These are phyloP conservation scores for Coelopa pilipes DNA, from an alignment of 2,888 invertebrate species.

Conservation along the genomic window DNA sequence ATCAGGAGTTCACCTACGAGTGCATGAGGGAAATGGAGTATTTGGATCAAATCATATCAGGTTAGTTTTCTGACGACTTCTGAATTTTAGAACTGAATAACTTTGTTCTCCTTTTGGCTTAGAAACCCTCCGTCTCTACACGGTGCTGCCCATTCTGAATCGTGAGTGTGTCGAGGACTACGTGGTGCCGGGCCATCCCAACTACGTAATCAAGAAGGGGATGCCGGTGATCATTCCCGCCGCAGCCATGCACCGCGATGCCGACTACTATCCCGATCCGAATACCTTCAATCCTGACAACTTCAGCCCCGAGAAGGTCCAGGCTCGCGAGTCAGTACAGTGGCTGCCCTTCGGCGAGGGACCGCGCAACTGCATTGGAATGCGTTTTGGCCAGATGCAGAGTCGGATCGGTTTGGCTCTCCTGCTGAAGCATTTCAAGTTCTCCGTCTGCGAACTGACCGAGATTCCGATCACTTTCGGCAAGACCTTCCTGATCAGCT, in stretches of 20 bases:
- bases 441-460: slow-evolving; percentile 53
- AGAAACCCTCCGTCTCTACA: slow-evolving; percentile 70
- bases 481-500: slow-evolving; percentile 47
- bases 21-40: slow-evolving; percentile 67
- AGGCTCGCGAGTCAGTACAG: slow-evolving; percentile 65
- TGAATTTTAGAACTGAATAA: neutral
- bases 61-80: slow-evolving; percentile 50
- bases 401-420: slow-evolving; percentile 54
- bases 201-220: slow-evolving; percentile 69
- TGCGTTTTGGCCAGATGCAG: slow-evolving; percentile 63
- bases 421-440: slow-evolving; percentile 55
- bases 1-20: slow-evolving; percentile 67
- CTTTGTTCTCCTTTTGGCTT: neutral
- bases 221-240: slow-evolving; percentile 70
- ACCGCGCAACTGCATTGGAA: slow-evolving; percentile 62
- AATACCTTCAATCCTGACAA: slow-evolving; percentile 73
- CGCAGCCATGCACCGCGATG: slow-evolving; percentile 72
- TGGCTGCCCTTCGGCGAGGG: slow-evolving; percentile 64
- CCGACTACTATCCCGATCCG: slow-evolving; percentile 72
- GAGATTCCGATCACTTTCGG: slow-evolving; percentile 52
- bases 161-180: slow-evolving; percentile 69
- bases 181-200: slow-evolving; percentile 67
- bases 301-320: slow-evolving; percentile 70
- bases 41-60: slow-evolving; percentile 67
- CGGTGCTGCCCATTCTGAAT: slow-evolving; percentile 69